These are phyloP conservation scores for Sardina pilchardus DNA, from an alignment of 2,113 vertebrate species.

Conservation along the genomic window DNA sequence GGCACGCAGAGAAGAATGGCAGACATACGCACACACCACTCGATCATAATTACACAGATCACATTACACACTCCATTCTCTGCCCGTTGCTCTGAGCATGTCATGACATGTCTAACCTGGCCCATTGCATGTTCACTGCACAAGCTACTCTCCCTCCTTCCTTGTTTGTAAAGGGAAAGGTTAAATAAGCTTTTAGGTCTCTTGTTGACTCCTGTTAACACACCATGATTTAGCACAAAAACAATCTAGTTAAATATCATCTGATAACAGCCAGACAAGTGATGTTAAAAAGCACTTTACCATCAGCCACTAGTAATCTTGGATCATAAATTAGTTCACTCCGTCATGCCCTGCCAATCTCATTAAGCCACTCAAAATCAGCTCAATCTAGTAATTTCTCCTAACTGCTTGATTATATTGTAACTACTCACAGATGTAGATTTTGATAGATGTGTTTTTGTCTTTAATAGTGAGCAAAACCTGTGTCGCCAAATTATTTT, in stretches of 20 bases:
- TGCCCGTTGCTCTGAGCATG: conserved; percentile 52
- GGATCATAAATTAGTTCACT: neutral
- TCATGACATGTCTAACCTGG: conserved; percentile 57
- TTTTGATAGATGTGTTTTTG: neutral
- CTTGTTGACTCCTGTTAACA: neutral
- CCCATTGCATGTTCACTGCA: neutral
- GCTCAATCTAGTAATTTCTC: neutral
- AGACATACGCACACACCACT: conserved; percentile 42
- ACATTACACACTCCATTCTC: conserved; percentile 52
- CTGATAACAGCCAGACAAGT: neutral
- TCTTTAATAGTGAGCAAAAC: neutral
- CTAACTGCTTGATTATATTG: neutral
- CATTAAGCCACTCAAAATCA: neutral
- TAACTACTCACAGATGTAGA: neutral
- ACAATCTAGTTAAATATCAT: neutral
- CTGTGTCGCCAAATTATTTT: neutral
- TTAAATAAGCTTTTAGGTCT: neutral
- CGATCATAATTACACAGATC: conserved; percentile 55
- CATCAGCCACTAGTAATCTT: neutral
- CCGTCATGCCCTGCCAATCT: neutral
- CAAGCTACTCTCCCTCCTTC: neutral
- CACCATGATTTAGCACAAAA: neutral
- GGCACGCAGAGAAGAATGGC: conserved; percentile 15
- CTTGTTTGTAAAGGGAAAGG: neutral
- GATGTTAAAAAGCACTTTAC: neutral